Evolutionary conservation across 2,113 vertebrate species (phyloP).

Genomic region (Heliornis fulica): DNA sequence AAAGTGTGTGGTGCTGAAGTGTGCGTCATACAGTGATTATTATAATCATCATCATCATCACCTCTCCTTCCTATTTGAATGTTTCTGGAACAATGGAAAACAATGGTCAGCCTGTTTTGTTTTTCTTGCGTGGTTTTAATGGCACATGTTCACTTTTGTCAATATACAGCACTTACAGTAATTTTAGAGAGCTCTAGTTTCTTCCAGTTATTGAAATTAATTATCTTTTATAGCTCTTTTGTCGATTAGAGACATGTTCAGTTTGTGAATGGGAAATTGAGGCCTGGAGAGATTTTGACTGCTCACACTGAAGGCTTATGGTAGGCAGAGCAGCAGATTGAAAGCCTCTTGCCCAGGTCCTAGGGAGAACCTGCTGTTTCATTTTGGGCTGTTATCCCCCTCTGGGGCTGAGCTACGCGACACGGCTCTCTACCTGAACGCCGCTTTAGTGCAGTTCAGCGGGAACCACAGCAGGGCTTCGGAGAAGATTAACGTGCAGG

Average conservation of each 20-base stretch:
- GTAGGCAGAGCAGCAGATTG: not conserved
- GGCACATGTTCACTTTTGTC: not conserved
- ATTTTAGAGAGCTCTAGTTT: not conserved
- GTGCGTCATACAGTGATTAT: not conserved
- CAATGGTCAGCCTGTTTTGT: not conserved
- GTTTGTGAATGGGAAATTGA: rapidly evolving
- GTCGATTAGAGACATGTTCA: not conserved
- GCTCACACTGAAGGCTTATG: not conserved
- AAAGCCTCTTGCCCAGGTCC: not conserved
- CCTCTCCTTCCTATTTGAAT: not conserved
- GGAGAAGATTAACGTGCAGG: rapidly evolving
- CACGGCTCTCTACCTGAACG: not conserved
- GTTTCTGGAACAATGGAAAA: not conserved
- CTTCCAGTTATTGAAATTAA: not conserved
- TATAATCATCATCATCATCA: not conserved
- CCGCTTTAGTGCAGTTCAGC: not conserved
- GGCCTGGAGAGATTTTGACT: not conserved
- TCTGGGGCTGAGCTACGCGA: rapidly evolving
- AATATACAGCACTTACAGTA: not conserved
- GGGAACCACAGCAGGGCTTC: not conserved
- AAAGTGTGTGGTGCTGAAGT: not conserved
- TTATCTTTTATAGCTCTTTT: not conserved
- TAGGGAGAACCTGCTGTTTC: not conserved
- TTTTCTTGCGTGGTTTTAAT: not conserved
- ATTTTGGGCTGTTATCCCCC: not conserved